Evolutionary conservation across 1,140 invertebrate species (phyloP).

Genomic region (Platyscapa corneri): DNA sequence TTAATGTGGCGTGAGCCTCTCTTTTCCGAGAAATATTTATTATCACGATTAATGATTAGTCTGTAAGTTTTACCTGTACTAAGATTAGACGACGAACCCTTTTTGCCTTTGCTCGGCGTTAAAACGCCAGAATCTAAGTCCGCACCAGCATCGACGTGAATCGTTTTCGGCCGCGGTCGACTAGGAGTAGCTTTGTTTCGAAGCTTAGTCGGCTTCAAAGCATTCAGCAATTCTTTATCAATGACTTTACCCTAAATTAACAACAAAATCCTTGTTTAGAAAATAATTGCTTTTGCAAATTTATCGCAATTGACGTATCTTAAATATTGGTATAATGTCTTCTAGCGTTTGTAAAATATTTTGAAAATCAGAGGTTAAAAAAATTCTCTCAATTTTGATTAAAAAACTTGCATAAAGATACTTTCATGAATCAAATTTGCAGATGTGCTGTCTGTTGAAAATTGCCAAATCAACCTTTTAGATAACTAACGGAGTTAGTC

Average conservation of each 20-base stretch:
- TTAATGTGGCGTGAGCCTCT: too few relatives aligned
- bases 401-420: too few relatives aligned
- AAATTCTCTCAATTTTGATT: too few relatives aligned
- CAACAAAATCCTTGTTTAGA: background rate
- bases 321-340: too few relatives aligned
- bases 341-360: too few relatives aligned
- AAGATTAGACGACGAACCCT: constrained; percentile 87
- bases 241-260: constrained; percentile 81
- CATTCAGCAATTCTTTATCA: constrained; percentile 82
- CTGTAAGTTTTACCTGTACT: constrained; percentile 78
- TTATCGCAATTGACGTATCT: too few relatives aligned
- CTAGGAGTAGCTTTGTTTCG: constrained; percentile 75
- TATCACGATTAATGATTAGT: background rate
- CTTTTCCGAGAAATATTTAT: constrained; percentile 46
- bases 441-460: too few relatives aligned
- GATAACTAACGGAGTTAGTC: too few relatives aligned
- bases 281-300: too few relatives aligned
- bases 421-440: too few relatives aligned
- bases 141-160: constrained; percentile 88
- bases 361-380: too few relatives aligned
- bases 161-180: constrained; percentile 88
- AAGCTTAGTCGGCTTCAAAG: constrained; percentile 79
- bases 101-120: constrained; percentile 83
- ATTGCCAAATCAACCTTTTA: too few relatives aligned
- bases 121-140: constrained; percentile 84